Percentiles rank a stretch among this genome's conserved stretches.
phyloP scores from a whole-genome alignment of 2,888 invertebrate genomes.

The Drosophila koepferae region DNA sequence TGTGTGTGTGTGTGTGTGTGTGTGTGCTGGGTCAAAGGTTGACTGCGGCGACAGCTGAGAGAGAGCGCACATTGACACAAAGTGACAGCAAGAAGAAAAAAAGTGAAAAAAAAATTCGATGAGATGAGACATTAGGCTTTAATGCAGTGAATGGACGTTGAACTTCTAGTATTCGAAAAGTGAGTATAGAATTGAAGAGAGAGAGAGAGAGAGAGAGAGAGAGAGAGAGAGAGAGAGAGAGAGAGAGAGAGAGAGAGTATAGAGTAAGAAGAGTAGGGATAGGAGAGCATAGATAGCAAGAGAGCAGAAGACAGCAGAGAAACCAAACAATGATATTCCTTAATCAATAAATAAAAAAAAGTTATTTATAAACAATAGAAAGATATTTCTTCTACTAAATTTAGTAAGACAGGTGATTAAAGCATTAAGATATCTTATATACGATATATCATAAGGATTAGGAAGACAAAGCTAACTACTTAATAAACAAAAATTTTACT shows the following conservation, averaged over 20 bases:
- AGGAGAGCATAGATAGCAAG: not conserved
- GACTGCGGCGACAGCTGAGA: not conserved
- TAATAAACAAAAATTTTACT: too few relatives aligned
- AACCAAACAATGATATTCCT: too few relatives aligned
- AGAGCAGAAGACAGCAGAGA: not conserved
- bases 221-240: not conserved
- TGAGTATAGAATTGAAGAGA: not conserved
- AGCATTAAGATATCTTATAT: too few relatives aligned
- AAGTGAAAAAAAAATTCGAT: conserved; percentile 2
- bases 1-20: not conserved
- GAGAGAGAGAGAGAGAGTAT: not conserved
- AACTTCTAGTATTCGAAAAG: not conserved
- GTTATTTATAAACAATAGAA: too few relatives aligned
- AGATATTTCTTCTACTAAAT: too few relatives aligned
- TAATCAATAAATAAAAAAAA: too few relatives aligned
- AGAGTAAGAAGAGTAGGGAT: too few relatives aligned
- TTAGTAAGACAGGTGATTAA: too few relatives aligned
- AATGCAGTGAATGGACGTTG: not conserved
- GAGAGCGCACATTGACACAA: not conserved
- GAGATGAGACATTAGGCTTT: not conserved
- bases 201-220: not conserved
- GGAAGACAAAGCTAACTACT: too few relatives aligned
- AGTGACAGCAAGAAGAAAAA: too few relatives aligned
- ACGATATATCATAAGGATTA: too few relatives aligned
- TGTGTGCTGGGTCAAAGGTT: conserved; percentile 21